A percentile compares a stretch with the other conserved stretches of the same genome.
phyloP scores from a whole-genome alignment of 2,113 vertebrate species.

The Gallinago media region DNA sequence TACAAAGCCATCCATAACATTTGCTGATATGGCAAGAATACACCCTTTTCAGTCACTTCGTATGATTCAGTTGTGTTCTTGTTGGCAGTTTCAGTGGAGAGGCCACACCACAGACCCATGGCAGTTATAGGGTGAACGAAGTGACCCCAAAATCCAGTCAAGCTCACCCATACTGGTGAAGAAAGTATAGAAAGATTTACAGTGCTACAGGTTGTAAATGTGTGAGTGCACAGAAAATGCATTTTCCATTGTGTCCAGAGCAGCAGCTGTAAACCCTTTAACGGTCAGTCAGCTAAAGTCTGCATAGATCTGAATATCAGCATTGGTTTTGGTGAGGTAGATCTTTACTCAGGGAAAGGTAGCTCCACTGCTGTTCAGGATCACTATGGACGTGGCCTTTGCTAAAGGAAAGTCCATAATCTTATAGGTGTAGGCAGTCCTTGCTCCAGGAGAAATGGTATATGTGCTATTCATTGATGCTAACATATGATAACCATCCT shows the following conservation, averaged over 20 bases:
- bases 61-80: neutral
- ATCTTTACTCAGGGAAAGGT: neutral
- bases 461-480: neutral
- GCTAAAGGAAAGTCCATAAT: neutral
- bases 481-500: neutral
- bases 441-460: neutral
- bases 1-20: neutral
- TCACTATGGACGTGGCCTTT: neutral
- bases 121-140: neutral
- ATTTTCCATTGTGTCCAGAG: neutral
- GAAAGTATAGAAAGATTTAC: neutral
- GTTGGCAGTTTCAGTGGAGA: neutral
- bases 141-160: neutral
- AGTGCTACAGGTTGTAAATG: neutral
- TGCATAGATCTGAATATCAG: neutral
- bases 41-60: accelerated
- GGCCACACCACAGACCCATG: neutral
- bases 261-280: neutral
- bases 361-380: neutral
- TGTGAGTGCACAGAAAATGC: neutral
- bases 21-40: neutral
- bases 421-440: neutral
- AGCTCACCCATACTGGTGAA: neutral
- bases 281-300: neutral
- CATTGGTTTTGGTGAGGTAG: neutral